phyloP scores from a whole-genome alignment of 2,888 invertebrate species.

The Adela reaumurella region DNA sequence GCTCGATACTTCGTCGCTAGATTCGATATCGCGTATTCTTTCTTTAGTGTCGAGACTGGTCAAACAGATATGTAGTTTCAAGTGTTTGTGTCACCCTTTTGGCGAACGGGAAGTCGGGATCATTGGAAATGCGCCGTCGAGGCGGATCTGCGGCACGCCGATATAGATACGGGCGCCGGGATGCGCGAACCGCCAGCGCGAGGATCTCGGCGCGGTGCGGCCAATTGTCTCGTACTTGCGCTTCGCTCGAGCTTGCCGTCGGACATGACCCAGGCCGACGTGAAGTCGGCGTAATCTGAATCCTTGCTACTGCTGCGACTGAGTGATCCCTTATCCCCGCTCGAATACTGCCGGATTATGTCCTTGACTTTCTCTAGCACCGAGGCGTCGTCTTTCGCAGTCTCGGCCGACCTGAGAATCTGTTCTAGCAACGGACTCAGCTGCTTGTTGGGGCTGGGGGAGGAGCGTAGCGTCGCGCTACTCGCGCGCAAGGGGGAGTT shows the following conservation, averaged over 20 bases:
- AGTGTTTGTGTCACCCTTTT: too few species aligned
- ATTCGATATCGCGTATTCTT: too few species aligned
- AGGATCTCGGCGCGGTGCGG: conserved; percentile 44
- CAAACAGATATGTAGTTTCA: too few species aligned
- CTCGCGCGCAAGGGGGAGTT: conserved; percentile 48
- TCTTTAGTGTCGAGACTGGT: too few species aligned
- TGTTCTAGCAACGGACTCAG: conserved; percentile 67
- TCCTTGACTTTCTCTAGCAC: conserved; percentile 74
- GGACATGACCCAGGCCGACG: conserved; percentile 70
- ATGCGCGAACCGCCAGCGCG: conserved; percentile 41
- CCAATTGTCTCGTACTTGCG: conserved; percentile 50
- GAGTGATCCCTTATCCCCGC: conserved; percentile 36
- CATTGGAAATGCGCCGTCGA: conserved; percentile 48
- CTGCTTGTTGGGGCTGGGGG: conserved; percentile 55
- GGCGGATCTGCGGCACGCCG: conserved; percentile 43
- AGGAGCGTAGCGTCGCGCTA: conserved; percentile 48
- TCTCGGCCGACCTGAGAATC: conserved; percentile 67
- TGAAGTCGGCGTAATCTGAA: conserved; percentile 65
- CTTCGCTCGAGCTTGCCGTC: conserved; percentile 63
- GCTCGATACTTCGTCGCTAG: too few species aligned
- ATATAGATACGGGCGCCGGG: conserved; percentile 33
- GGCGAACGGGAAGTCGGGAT: too few species aligned
- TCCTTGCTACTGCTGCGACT: conserved; percentile 51
- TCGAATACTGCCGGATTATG: conserved; percentile 45
- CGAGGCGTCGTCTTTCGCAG: conserved; percentile 68